Evolutionary conservation across 2,888 invertebrate species (phyloP).

Genomic region (Lepidocyrtoides sp.): DNA sequence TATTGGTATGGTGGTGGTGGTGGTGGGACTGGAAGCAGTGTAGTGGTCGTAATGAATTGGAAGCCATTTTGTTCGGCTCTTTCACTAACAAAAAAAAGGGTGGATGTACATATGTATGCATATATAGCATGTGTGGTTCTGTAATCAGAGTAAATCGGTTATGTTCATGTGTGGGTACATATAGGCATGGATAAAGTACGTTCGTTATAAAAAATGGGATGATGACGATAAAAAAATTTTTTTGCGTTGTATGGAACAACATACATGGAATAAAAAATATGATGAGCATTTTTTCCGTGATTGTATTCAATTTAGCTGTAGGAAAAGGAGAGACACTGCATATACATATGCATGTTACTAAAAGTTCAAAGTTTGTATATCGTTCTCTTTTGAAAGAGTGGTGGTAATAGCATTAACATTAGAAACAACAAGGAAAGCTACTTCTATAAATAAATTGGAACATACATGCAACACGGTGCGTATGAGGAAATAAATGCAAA

Average conservation of each 20-base stretch:
- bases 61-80: conserved; percentile 84
- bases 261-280: no score
- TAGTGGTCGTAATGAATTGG: conserved; percentile 85
- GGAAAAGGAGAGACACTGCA: background rate
- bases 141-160: conserved; percentile 46
- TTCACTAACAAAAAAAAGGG: background rate
- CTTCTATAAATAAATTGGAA: background rate
- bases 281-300: background rate
- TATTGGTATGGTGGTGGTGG: background rate
- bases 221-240: background rate
- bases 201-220: background rate
- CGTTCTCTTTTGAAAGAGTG: background rate
- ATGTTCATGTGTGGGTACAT: conserved; percentile 33
- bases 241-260: background rate
- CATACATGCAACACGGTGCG: background rate
- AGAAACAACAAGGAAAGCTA: background rate
- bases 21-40: conserved; percentile 66
- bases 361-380: background rate
- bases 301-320: background rate
- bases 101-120: background rate
- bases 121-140: conserved; percentile 2
- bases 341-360: background rate
- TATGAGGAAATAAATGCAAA: background rate
- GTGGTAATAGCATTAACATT: background rate
- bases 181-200: background rate